Evolutionary conservation across 2,888 invertebrate species (phyloP), one percentile per base, ranked within the genome.

Genomic region (Scaptomyza reducta): DNA sequence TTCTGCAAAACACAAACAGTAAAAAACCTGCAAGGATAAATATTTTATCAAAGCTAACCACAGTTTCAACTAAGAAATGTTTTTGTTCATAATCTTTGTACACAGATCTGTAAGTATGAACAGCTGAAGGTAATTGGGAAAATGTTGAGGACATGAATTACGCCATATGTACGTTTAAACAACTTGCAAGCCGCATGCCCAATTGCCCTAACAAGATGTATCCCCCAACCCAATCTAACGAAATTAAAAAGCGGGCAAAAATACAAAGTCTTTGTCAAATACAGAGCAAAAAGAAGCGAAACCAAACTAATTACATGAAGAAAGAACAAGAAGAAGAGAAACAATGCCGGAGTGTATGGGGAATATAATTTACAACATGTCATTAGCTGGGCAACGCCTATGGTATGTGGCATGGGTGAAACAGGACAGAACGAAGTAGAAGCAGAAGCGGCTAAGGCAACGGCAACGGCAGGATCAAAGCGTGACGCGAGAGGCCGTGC

Each of bases 301-400:
- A 72, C 74, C 35, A 66, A 76, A 66, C 59, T 75, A 86, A 82
- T 83, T 86, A 75, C 65, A 66, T 56, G 60, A 56, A 68, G 49
- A 60, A 70, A 73, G 22, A 50, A 59, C 31, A 14, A 49, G n/a
- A 18, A 22, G 31, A 31, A 31, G 40, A 50, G 31, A 61, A 57
- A 60, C 45, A 40, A 16, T 25, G 49, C 59, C 58, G 31, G 10
- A 9, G 44, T 46, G 62, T n/a, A 55, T 61, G 55, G 42, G 55
- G 65, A 44, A 66, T 50, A 88, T 83, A 84, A 84, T 83, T 84
- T 84, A 88, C 83, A 86, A 80, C 88, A 88, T 85, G 78, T 83
- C 87, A 85, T 85, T 88, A 88, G 77, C 62, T 68, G 78, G 88
- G 84, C 80, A 80, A 85, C 84, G 84, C 87, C 88, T 88, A 67